Percentiles rank a stretch among this genome's conserved stretches.
phyloP scores from a whole-genome alignment of 2,888 invertebrate species.

The Perizoma affinitatum region DNA sequence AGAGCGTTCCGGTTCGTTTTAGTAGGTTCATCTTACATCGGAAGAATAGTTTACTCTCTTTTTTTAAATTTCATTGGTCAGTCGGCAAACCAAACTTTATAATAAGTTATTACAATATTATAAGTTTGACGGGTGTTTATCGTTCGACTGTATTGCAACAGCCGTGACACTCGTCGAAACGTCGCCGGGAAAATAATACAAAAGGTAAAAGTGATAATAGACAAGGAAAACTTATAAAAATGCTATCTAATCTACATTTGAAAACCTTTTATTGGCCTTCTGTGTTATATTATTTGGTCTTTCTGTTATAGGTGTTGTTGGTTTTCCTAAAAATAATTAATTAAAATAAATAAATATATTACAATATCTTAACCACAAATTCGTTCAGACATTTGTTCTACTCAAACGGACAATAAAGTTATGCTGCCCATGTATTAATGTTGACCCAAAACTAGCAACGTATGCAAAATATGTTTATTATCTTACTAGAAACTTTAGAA shows the following conservation, averaged over 20 bases:
- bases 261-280: too few relatives aligned
- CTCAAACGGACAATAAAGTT: conserved; percentile 7
- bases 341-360: too few relatives aligned
- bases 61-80: neutral
- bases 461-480: conserved; percentile 24
- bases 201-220: too few relatives aligned
- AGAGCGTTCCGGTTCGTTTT: conserved; percentile 23
- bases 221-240: neutral
- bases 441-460: conserved; percentile 10
- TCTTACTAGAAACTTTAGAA: conserved; percentile 23
- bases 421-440: conserved; percentile 23
- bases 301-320: too few relatives aligned
- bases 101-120: too few relatives aligned
- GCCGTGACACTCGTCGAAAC: neutral
- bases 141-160: too few relatives aligned
- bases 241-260: too few relatives aligned
- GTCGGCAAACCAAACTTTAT: conserved; percentile 1
- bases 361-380: neutral
- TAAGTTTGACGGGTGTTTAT: too few relatives aligned
- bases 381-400: neutral
- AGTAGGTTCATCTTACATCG: conserved; percentile 9
- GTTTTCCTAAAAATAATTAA: too few relatives aligned
- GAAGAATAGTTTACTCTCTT: conserved; percentile 1
- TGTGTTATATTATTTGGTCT: too few relatives aligned
- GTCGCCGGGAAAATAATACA: too few relatives aligned